A percentile compares a stretch with the other conserved stretches of the same genome.
Conservation (phyloP, 2,888 invertebrate genomes). For the Drosophila paranaensis region DNA sequence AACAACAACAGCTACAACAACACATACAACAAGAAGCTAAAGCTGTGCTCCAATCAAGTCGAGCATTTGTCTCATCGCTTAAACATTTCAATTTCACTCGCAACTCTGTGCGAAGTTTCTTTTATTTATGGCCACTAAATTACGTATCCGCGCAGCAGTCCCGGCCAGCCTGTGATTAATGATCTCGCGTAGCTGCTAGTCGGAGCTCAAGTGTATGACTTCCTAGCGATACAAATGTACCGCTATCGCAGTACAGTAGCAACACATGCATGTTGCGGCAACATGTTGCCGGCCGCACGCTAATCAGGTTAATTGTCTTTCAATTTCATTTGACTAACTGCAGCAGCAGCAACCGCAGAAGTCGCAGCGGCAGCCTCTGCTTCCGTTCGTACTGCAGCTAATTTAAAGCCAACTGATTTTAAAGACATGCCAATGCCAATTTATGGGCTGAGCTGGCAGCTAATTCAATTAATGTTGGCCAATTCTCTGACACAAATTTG, state of each 20-base stretch:
- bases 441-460: slow-evolving; percentile 46
- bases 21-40: background rate
- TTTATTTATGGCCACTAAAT: slow-evolving; percentile 79
- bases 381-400: slow-evolving; percentile 40
- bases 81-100: slow-evolving; percentile 79
- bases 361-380: slow-evolving; percentile 15
- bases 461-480: slow-evolving; percentile 56
- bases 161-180: slow-evolving; percentile 66
- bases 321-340: slow-evolving; percentile 70
- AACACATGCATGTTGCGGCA: slow-evolving; percentile 58
- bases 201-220: slow-evolving; percentile 36
- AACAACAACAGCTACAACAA: background rate
- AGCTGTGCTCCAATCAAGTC: slow-evolving; percentile 70
- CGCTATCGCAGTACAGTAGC: slow-evolving; percentile 66
- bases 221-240: slow-evolving; percentile 63
- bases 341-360: slow-evolving; percentile 16
- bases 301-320: slow-evolving; percentile 80
- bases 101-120: slow-evolving; percentile 60
- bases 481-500: slow-evolving; percentile 45
- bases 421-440: slow-evolving; percentile 60
- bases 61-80: slow-evolving; percentile 79
- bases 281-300: slow-evolving; percentile 62
- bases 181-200: slow-evolving; percentile 57
- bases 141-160: slow-evolving; percentile 68
- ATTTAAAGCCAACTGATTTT: slow-evolving; percentile 46